phyloP scores from a whole-genome alignment of 2,888 invertebrate species.

The Tortricodes alternella region DNA sequence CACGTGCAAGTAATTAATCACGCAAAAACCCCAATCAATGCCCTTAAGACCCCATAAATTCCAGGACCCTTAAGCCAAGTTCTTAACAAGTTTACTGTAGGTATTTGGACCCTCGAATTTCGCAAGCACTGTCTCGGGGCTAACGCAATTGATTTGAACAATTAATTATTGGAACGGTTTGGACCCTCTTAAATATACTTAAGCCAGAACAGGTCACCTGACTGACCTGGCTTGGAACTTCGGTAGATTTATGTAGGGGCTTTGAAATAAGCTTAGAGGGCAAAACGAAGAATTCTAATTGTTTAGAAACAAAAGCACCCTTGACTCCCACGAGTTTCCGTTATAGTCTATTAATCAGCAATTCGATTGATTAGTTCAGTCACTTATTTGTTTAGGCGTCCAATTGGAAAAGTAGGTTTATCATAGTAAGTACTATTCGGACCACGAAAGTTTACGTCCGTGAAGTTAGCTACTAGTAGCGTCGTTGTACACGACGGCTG shows the following conservation, averaged over 20 bases:
- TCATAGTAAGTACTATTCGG: too few species aligned
- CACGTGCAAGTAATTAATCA: neutral
- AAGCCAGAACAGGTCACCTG: slow-evolving; percentile 16
- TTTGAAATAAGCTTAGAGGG: neutral
- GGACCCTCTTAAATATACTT: slow-evolving; percentile 22
- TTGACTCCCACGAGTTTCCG: too few species aligned
- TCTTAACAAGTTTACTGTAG: slow-evolving; percentile 21
- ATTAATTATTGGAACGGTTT: slow-evolving; percentile 27
- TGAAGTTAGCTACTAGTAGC: too few species aligned
- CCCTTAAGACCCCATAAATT: slow-evolving; percentile 23
- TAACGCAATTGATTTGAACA: slow-evolving; percentile 23
- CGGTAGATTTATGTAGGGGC: neutral
- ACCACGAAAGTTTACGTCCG: too few species aligned
- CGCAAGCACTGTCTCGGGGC: slow-evolving; percentile 12
- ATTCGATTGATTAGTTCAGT: too few species aligned
- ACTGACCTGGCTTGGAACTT: neutral
- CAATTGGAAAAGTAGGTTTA: too few species aligned
- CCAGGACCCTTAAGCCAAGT: slow-evolving; percentile 15
- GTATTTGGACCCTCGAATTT: slow-evolving; percentile 21
- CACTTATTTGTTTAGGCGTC: too few species aligned
- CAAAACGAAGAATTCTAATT: too few species aligned
- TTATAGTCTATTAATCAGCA: too few species aligned
- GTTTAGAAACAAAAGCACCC: too few species aligned
- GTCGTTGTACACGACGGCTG: too few species aligned
- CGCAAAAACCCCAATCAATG: slow-evolving; percentile 10